Conservation (phyloP, 2,888 invertebrate genomes). For the Mechanitis mazaeus region DNA sequence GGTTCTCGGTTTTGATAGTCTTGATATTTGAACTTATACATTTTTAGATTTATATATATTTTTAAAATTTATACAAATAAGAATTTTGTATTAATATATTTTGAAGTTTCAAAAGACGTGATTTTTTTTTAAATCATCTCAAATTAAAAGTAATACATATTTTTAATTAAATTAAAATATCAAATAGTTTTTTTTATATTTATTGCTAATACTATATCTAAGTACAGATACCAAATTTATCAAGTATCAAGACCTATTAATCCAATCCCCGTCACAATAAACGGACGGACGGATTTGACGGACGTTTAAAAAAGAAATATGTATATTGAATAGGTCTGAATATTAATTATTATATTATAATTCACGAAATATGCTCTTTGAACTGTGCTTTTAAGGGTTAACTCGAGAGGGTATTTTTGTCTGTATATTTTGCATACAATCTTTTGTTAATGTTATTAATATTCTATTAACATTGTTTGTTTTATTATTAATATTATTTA, state of each 20-base stretch:
- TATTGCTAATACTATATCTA: not conserved
- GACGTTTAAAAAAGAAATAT: slow-evolving; percentile 63
- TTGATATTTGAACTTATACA: slow-evolving; percentile 39
- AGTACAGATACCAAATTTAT: slow-evolving; percentile 5
- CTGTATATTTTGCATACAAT: too few relatives aligned
- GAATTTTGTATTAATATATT: too few relatives aligned
- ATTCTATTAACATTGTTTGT: too few relatives aligned
- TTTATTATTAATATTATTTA: too few relatives aligned
- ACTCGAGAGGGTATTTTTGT: slow-evolving; percentile 15
- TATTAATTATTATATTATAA: slow-evolving; percentile 64
- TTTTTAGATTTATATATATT: not conserved
- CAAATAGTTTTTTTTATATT: not conserved
- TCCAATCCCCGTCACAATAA: slow-evolving; percentile 28
- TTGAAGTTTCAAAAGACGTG: too few relatives aligned
- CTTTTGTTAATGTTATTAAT: too few relatives aligned
- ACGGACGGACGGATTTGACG: slow-evolving; percentile 44
- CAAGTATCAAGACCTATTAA: slow-evolving; percentile 35
- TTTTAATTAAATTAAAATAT: too few relatives aligned
- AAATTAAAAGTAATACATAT: too few relatives aligned
- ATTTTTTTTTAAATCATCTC: too few relatives aligned
- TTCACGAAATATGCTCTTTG: slow-evolving; percentile 42
- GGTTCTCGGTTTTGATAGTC: slow-evolving; percentile 9
- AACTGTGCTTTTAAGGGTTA: slow-evolving; percentile 36
- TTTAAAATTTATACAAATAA: not conserved
- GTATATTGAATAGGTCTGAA: slow-evolving; percentile 56